Conservation (phyloP, 1,140 invertebrate species). For the Trichogramma pretiosum region DNA sequence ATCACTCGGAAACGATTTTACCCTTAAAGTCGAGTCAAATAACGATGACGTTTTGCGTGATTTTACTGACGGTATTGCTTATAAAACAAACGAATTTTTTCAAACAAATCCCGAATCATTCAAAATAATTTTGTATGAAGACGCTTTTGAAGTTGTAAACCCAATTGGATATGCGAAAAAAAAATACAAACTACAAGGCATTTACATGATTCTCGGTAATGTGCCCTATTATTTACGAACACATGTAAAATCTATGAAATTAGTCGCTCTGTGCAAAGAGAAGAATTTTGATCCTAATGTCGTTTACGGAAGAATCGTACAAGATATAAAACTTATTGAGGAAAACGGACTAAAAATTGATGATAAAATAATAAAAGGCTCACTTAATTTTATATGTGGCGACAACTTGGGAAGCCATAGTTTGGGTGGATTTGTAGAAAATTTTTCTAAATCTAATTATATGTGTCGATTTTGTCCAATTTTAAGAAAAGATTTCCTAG, state of each 20-base stretch:
- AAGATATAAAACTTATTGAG: conserved; percentile 21
- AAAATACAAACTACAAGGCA: conserved; percentile 25
- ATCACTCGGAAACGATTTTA: conserved; percentile 18
- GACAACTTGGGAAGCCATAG: conserved; percentile 4
- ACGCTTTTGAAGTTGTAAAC: conserved; percentile 28
- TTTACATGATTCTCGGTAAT: conserved; percentile 26
- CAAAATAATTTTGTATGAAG: conserved; percentile 26
- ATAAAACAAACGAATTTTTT: conserved; percentile 20
- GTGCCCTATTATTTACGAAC: not conserved
- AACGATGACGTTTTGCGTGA: not conserved
- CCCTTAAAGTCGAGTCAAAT: too few species aligned
- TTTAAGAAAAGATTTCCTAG: not conserved
- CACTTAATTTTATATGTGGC: not conserved
- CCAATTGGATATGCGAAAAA: conserved; percentile 22
- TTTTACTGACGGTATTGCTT: conserved; percentile 14
- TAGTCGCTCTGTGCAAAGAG: conserved; percentile 22
- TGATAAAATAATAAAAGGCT: not conserved
- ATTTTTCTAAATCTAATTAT: conserved; percentile 9
- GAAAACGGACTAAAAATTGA: conserved; percentile 7
- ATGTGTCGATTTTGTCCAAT: conserved; percentile 6
- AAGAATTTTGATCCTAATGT: conserved; percentile 14
- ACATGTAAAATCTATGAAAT: conserved; percentile 15
- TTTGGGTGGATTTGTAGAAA: conserved; percentile 10
- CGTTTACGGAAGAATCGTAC: conserved; percentile 17
- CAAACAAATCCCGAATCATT: conserved; percentile 15